Base-by-base conservation (phyloP, 2,797 vertebrate species). In the Meriones psammophilus region DNA sequence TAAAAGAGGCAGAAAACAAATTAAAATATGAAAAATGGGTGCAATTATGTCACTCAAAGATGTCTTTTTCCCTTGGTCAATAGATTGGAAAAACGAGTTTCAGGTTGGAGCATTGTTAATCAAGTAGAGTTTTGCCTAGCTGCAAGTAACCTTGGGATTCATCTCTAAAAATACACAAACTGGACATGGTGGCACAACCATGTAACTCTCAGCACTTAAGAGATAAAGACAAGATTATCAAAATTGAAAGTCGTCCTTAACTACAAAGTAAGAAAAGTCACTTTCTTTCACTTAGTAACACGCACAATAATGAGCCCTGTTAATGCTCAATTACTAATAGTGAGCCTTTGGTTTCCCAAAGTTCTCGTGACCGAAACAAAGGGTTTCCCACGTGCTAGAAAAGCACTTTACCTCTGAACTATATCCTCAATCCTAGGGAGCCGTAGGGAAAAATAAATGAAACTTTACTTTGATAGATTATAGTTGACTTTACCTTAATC, bases 61-160 rank as follows among this genome's bases (percentile, higher is more conserved):
- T 97, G 78, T 88, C 68, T 96, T 84, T 92, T 97, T 97, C 33
- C 56, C 39, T 98, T 97, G 13, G 78, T 81, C 42, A 2, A 15
- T 5, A 12, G 20, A 30, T 76, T 96, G 66, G n/a, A 54, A 95
- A 97, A 96, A 13, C 68, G 94, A 71, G 18, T 96, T 96, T 88
- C 15, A 42, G 24, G 24, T 39, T 74, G 22, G 0, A 12, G n/a
- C 56, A 36, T 56, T 36, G 14, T 2, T 18, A 56, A 36, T 36
- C 56, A 54, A 30, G 46, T n/a, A 71, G 13, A 39, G 33, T 12
- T 56, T 56, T 56, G 22, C 8, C 4, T 71, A 87, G 4, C 46
- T 56, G 4, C 14, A 56, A 13, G 20, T 36, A 56, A 46, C 4
- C 4, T 22, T 56, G 20, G 33, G 50, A 28, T 69, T 71, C 33